A percentile compares a stretch with the other conserved stretches of the same genome.
These are phyloP conservation scores for Stegastes partitus DNA, from an alignment of 2,113 vertebrate genomes.

Conservation along the genomic window DNA sequence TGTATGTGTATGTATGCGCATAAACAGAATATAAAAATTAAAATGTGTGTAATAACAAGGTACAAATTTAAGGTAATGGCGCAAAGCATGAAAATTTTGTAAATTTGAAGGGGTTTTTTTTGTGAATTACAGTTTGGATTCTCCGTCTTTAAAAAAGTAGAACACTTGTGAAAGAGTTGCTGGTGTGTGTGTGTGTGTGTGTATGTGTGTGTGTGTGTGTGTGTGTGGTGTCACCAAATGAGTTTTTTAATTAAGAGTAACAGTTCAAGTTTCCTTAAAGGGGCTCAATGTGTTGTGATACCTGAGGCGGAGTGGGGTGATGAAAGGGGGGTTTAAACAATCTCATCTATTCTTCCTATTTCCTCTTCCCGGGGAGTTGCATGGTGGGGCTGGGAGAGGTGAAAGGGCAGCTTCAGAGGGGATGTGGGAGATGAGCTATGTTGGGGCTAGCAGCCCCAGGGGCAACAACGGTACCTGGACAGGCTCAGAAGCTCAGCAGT, in stretches of 20 bases:
- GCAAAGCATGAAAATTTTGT: too few relatives aligned
- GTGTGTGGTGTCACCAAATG: background rate
- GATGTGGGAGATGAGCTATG: constrained; percentile 30
- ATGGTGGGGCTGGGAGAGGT: background rate
- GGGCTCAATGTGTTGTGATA: constrained; percentile 39
- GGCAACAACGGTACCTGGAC: background rate
- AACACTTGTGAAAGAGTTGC: too few relatives aligned
- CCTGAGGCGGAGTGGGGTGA: constrained; percentile 18
- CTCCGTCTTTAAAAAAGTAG: too few relatives aligned
- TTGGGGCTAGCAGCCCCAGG: constrained; percentile 1
- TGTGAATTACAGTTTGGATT: too few relatives aligned
- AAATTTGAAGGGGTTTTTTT: too few relatives aligned
- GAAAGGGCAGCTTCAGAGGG: background rate
- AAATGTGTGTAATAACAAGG: too few relatives aligned
- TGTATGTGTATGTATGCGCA: too few relatives aligned
- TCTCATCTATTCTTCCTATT: constrained; percentile 45
- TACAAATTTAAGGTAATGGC: too few relatives aligned
- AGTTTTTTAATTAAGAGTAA: constrained; percentile 40
- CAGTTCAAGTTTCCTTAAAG: constrained; percentile 35
- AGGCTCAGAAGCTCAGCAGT: constrained; percentile 7
- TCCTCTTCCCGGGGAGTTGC: constrained; percentile 19
- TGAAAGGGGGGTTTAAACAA: constrained; percentile 34
- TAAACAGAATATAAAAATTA: too few relatives aligned
- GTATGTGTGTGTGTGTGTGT: too few relatives aligned
- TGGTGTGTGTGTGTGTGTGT: too few relatives aligned